These are phyloP conservation scores for Cheilosia scutellata DNA, from an alignment of 2,888 invertebrate genomes.

Conservation along the genomic window DNA sequence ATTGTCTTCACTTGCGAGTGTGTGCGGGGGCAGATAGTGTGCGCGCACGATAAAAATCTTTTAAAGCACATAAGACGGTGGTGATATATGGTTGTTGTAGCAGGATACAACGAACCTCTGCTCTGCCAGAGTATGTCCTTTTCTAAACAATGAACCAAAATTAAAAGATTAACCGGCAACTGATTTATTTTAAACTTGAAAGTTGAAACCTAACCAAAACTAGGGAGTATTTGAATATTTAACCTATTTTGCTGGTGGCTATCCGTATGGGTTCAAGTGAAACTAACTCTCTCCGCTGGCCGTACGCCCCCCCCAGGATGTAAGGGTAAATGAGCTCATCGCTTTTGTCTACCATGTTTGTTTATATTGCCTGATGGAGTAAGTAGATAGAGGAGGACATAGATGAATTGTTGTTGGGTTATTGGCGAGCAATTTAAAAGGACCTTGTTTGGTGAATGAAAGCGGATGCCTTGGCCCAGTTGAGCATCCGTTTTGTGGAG, in stretches of 20 bases:
- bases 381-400: slow-evolving; percentile 10
- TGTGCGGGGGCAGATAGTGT: background rate
- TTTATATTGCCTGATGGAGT: slow-evolving; percentile 7
- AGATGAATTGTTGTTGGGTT: slow-evolving; percentile 43
- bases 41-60: slow-evolving; percentile 26
- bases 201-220: slow-evolving; percentile 10
- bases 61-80: slow-evolving; percentile 24
- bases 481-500: slow-evolving; percentile 13
- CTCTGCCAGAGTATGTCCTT: background rate
- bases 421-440: slow-evolving; percentile 31
- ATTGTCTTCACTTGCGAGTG: background rate
- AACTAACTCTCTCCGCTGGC: background rate
- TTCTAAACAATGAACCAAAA: slow-evolving; percentile 7
- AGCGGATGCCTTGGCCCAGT: slow-evolving; percentile 1
- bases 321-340: slow-evolving; percentile 42
- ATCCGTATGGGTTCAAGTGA: background rate
- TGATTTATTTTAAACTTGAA: slow-evolving; percentile 49
- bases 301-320: background rate
- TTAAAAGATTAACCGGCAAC: slow-evolving; percentile 40
- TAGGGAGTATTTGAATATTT: slow-evolving; percentile 22
- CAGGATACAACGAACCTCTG: background rate
- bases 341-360: slow-evolving; percentile 19
- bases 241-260: slow-evolving; percentile 29
- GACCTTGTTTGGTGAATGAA: slow-evolving; percentile 23
- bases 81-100: slow-evolving; percentile 14